Evolutionary conservation across 2,888 invertebrate genomes (phyloP).

Genomic region (Pandemis cinnamomeana): DNA sequence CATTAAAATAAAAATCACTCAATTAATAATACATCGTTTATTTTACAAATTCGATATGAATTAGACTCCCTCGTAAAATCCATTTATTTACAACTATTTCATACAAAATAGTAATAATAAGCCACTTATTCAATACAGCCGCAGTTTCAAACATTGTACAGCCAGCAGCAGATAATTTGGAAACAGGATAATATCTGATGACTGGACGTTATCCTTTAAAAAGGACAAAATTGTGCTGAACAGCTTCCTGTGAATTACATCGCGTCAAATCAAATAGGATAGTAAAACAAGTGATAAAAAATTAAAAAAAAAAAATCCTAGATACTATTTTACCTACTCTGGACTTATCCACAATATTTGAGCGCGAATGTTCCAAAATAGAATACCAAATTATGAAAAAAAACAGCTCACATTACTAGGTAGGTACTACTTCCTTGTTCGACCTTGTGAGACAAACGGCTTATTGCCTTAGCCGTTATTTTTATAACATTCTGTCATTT

Average conservation of each 20-base stretch:
- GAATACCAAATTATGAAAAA: too few species aligned
- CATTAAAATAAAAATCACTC: background rate
- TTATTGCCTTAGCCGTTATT: too few species aligned
- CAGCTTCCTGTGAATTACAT: background rate
- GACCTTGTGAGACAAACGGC: too few species aligned
- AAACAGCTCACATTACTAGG: too few species aligned
- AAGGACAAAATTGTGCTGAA: background rate
- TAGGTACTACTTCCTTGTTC: too few species aligned
- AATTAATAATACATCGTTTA: constrained; percentile 23
- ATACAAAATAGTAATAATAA: constrained; percentile 13
- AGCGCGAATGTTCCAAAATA: too few species aligned
- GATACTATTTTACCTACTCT: too few species aligned
- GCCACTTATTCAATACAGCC: background rate
- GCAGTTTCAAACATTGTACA: background rate
- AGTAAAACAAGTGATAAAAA: too few species aligned
- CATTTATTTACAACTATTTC: constrained; percentile 12
- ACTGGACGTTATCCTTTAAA: background rate
- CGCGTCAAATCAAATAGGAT: too few species aligned
- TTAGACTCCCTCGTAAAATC: constrained; percentile 19
- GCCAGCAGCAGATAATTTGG: background rate
- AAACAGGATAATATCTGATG: background rate
- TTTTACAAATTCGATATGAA: constrained; percentile 39
- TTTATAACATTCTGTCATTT: too few species aligned
- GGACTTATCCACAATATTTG: too few species aligned
- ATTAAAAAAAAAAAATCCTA: too few species aligned